Evolutionary conservation across 53 echinoderm and acorn worm genomes (phyloP), one percentile per base, ranked within the genome.

Genomic region (Antedon mediterranea): DNA sequence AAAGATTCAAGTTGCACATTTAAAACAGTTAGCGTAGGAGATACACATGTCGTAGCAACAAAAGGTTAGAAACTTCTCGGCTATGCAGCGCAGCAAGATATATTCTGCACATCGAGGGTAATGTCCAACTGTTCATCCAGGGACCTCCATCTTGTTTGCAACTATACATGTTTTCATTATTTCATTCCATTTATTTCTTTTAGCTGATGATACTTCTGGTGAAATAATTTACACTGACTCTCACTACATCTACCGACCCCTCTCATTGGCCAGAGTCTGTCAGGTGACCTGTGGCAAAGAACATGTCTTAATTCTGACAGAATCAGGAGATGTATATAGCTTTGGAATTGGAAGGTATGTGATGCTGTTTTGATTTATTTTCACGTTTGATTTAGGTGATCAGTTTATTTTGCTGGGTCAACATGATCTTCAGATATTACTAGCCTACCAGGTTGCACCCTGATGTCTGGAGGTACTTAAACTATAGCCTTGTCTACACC

Each of bases 331-430:
- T 43, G 84, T 88, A 0, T 93, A 85, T 75, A 83, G 83, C 14
- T 85, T 73, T 77, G 93, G 93, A 29, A 74, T 84, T 74, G 93
- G 93, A 71, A 93, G 93, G 93, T 93, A 74, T 28, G 75, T 72
- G 43, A 4, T 77, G 13, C 2, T 6, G 37, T 37, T 6, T 37
- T 37, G 37, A n/a, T n/a, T n/a, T n/a, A n/a, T n/a, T n/a, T n/a
- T n/a, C n/a, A n/a, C n/a, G n/a, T n/a, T n/a, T n/a, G n/a, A n/a
- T n/a, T n/a, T n/a, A n/a, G n/a, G n/a, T n/a, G n/a, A n/a, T n/a
- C n/a, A n/a, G n/a, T n/a, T n/a, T n/a, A n/a, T n/a, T n/a, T n/a
- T n/a, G n/a, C n/a, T n/a, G n/a, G n/a, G n/a, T n/a, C n/a, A n/a
- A n/a, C n/a, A n/a, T n/a, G n/a, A n/a, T n/a, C n/a, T n/a, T n/a